Evolutionary conservation across 2,888 invertebrate species (phyloP), one percentile per base, ranked within the genome.

Genomic region (Caenorhabditis angaria): DNA sequence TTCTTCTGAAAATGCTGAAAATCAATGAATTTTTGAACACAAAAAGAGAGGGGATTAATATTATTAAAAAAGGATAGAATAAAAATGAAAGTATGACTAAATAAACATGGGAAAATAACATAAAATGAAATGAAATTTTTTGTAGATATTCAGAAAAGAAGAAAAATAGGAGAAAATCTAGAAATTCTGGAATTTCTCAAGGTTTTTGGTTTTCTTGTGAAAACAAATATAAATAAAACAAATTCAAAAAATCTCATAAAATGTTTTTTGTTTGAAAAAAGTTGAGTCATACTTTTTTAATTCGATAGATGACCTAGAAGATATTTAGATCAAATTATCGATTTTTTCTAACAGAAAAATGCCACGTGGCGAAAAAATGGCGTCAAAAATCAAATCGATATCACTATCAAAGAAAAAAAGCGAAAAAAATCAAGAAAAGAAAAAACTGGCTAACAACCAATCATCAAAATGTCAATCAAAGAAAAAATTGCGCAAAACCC

Each of bases 401-500:
- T 3, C 14, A 3, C 41, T 12, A 5, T 18, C 6, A 41, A 41
- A 41, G 18, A 41, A 18, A 12, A 6, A 41, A 18, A 41, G 18
- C 41, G 18, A 41, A 50, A 50, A 48, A 20, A 5, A 20, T 14
- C 8, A 35, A 35, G 14, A 48, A 24, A 51, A 14, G 10, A 24
- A 51, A 54, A 54, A 54, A 54, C 54, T 54, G 54, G 54, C 54
- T 54, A 54, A 54, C 22, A 10, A 4, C 4, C 48, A 48, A 35
- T 35, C 35, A 50, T 20, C 2, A 18, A 18, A 18, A 5, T 10
- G 14, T 41, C 41, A 41, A 41, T n/a, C n/a, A n/a, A n/a, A n/a
- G n/a, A n/a, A 35, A 35, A 35, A 35, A 35, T 14, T 14, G 6
- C 14, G 35, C 6, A 35, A 35, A 35, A 14, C 6, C 35, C 6